Base-by-base conservation (phyloP, 2,888 invertebrate species). In the Leptopilina syphax region DNA sequence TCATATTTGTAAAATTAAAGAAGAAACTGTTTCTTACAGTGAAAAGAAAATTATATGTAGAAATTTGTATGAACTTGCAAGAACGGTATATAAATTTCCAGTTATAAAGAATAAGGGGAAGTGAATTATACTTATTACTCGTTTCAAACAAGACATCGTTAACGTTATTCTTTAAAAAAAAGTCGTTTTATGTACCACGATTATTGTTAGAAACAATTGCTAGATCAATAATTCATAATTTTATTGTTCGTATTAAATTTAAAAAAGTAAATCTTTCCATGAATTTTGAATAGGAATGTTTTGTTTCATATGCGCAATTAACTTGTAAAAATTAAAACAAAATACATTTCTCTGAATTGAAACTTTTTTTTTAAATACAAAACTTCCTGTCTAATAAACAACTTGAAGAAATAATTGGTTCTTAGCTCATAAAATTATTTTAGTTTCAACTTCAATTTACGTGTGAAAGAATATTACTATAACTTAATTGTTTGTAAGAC, bases 371-470 rank as follows among this genome's bases (percentile, higher is more conserved):
- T 60, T 18, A 60, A 18, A 60, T 18, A 60, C 60, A 18, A 18
- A 18, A 60, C 60, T 60, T 60, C 60, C 60, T 60, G 60, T 18
- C 60, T 18, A 60, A 60, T 60, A 60, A 60, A 60, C 13, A 18
- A 57, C 13, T 8, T 47, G 8, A 47, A 47, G 47, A 47, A 63
- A n/a, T 63, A 63, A 63, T 63, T 63, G 63, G 3, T 24, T 24
- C 63, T 63, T 63, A 24, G 63, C 63, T 63, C 63, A 63, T 63
- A 63, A 63, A 63, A 63, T 63, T 24, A 63, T 18, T 60, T 60
- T 4, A 4, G 18, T 60, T 9, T 9, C 18, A 24, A 63, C 63
- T 63, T 12, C 63, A 63, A 63, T 63, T 63, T 63, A 63, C 63
- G 63, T 63, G 63, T 63, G 63, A 63, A 63, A 63, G 63, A 24